phyloP scores from a whole-genome alignment of 2,888 invertebrate species.

The Tridacna gigas region DNA sequence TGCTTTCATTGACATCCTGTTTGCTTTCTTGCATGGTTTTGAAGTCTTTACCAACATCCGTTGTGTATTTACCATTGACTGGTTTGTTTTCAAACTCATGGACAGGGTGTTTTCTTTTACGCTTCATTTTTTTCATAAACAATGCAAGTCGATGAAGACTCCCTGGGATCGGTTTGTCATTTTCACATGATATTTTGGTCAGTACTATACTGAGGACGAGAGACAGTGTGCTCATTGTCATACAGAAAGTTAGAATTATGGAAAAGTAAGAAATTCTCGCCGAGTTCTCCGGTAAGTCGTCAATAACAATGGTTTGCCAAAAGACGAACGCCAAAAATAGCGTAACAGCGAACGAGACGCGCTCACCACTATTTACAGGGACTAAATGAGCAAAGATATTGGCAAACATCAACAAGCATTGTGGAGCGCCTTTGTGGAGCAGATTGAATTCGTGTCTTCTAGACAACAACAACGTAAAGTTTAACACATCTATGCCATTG shows the following conservation, averaged over 20 bases:
- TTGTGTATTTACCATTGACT: background rate
- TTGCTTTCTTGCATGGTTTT: background rate
- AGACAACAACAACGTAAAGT: background rate
- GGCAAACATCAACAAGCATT: constrained; percentile 4
- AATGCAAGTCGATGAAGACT: background rate
- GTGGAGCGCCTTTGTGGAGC: constrained; percentile 1
- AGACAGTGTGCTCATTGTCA: background rate
- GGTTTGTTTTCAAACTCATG: background rate
- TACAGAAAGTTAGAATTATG: constrained; percentile 5
- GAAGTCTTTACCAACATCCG: background rate
- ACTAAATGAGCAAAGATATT: constrained; percentile 6
- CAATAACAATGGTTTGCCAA: constrained; percentile 13
- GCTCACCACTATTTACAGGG: background rate
- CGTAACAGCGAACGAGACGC: constrained; percentile 1
- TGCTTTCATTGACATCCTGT: background rate
- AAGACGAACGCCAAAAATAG: constrained; percentile 4
- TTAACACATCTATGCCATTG: background rate
- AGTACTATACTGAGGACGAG: constrained; percentile 8
- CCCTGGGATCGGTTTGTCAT: background rate
- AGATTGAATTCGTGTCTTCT: constrained; percentile 7
- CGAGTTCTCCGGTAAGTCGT: constrained; percentile 9
- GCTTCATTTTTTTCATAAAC: background rate
- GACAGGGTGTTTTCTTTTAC: background rate
- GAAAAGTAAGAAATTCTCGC: constrained; percentile 10
- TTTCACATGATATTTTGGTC: background rate